phyloP scores from a whole-genome alignment of 2,888 invertebrate genomes.

The Melipona bicolor region DNA sequence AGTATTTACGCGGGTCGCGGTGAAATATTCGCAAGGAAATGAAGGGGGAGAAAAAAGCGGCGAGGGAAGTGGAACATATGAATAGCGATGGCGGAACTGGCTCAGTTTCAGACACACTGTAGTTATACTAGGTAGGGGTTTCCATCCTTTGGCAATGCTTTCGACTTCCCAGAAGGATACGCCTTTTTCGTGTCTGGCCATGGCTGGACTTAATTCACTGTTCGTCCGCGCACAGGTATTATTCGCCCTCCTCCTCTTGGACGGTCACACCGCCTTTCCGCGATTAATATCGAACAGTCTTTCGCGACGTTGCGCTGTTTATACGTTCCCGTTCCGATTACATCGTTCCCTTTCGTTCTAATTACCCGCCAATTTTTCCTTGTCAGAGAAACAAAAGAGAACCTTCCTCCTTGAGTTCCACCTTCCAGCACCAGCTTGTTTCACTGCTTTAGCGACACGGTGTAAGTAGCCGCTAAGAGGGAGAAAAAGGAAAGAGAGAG shows the following conservation, averaged over 20 bases:
- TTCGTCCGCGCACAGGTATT: slow-evolving; percentile 44
- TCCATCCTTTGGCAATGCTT: slow-evolving; percentile 63
- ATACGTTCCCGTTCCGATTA: slow-evolving; percentile 17
- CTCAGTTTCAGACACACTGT: slow-evolving; percentile 62
- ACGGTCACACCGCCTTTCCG: slow-evolving; percentile 59
- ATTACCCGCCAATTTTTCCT: background rate
- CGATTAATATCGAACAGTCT: slow-evolving; percentile 55
- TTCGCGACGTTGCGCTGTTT: slow-evolving; percentile 35
- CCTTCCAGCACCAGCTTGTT: background rate
- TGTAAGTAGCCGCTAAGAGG: background rate
- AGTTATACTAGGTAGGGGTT: slow-evolving; percentile 26
- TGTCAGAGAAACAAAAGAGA: background rate
- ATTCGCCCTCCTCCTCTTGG: background rate
- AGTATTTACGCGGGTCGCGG: background rate
- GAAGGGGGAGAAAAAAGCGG: background rate
- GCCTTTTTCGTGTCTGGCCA: slow-evolving; percentile 69
- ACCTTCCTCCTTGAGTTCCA: background rate
- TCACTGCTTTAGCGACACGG: background rate
- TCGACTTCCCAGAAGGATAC: slow-evolving; percentile 60
- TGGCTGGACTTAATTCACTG: slow-evolving; percentile 67
- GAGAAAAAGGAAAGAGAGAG: background rate
- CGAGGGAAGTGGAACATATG: slow-evolving; percentile 27
- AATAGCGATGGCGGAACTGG: slow-evolving; percentile 44
- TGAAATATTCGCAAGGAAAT: slow-evolving; percentile 16
- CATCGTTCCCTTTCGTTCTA: background rate